Evolutionary conservation across 1,140 invertebrate species (phyloP).

Genomic region (Apis cerana): DNA sequence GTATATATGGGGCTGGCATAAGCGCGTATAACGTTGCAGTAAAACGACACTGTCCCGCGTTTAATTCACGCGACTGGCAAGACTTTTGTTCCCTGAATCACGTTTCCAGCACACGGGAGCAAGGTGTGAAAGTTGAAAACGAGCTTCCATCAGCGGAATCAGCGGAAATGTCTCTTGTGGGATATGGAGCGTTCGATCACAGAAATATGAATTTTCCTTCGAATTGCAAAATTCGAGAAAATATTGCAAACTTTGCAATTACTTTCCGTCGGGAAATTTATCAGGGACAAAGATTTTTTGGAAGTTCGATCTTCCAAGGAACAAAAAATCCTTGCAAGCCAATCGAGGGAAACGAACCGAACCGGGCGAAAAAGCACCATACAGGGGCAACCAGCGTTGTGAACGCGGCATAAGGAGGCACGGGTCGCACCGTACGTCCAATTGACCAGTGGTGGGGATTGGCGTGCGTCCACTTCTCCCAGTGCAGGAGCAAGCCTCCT

Average conservation of each 20-base stretch:
- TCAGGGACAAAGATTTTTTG: too few relatives aligned
- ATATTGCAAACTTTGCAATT: too few relatives aligned
- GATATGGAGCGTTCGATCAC: not conserved
- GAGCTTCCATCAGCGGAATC: not conserved
- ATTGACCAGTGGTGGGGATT: constrained; percentile 44
- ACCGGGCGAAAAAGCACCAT: too few relatives aligned
- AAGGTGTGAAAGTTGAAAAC: constrained; percentile 28
- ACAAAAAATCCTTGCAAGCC: too few relatives aligned
- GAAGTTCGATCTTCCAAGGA: too few relatives aligned
- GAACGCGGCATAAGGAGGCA: constrained; percentile 44
- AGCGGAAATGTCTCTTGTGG: not conserved
- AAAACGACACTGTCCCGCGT: constrained; percentile 62
- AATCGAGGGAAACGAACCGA: too few relatives aligned
- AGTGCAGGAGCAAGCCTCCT: constrained; percentile 28
- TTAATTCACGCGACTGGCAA: constrained; percentile 32
- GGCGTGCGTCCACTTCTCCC: constrained; percentile 63
- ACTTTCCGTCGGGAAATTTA: too few relatives aligned
- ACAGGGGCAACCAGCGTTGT: constrained; percentile 1
- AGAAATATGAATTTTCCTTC: not conserved
- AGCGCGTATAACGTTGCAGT: constrained; percentile 59
- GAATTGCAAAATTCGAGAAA: not conserved
- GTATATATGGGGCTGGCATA: constrained; percentile 9
- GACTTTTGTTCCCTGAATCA: constrained; percentile 49
- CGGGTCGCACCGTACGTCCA: constrained; percentile 46
- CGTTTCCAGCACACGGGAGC: constrained; percentile 12